Base-by-base conservation (phyloP, 2,797 vertebrate species). In the Sarcophilus harrisii region DNA sequence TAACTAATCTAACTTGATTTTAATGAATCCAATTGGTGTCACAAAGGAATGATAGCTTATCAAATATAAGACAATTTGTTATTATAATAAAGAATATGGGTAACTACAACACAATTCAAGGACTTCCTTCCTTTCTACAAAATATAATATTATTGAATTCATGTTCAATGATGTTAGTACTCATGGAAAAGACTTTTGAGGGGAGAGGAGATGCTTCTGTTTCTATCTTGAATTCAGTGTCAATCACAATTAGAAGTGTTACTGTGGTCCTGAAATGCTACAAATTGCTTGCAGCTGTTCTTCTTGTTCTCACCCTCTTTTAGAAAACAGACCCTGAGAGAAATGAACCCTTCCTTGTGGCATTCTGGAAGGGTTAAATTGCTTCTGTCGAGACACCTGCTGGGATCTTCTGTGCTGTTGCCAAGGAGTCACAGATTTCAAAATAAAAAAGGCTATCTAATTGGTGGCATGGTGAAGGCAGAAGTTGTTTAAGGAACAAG, bases 221-320 rank as follows among this genome's bases (percentile, higher is more conserved):
- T 54, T 94, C 54, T 60, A 62, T 62, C 96, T 96, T 97, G 98
- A 98, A 98, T 98, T 96, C 96, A 90, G 93, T 95, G 93, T 96
- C 97, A 97, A 92, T 98, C 98, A 98, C 93, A 92, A 94, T 91
- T 92, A 94, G 81, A 94, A 60, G 60, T 60, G 45, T 95, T 92
- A 73, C 59, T 60, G 91, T 91, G 95, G 58, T 58, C 87, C n/a
- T 94, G 58, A 98, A 98, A 98, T 92, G 28, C 49, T 97, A 92
- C 66, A 96, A 96, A 97, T 58, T 92, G 81, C 90, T 97, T 96
- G 89, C 45, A 97, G 95, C 95, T 96, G 94, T 94, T 90, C 62
- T 30, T 66, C 62, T 32, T 73, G 14, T 98, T 98, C 96, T 96
- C 93, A 94, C 66, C 93, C 95, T 97, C 13, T 91, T 57, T 97